These are phyloP conservation scores for Macrotis lagotis DNA, from an alignment of 2,113 vertebrate species.

Conservation along the genomic window DNA sequence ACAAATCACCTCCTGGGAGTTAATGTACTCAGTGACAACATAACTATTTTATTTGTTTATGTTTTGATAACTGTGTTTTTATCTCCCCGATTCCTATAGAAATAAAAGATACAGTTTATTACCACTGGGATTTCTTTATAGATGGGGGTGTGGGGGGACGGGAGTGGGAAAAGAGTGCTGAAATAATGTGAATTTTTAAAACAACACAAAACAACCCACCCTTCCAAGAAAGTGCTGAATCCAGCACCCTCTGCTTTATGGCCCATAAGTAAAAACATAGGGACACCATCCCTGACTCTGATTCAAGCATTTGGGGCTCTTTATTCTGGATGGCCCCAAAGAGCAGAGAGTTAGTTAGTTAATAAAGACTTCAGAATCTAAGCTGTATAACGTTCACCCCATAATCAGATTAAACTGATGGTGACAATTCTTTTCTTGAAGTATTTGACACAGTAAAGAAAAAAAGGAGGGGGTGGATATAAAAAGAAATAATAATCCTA, in stretches of 20 bases:
- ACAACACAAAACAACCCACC: slow-evolving; percentile 75
- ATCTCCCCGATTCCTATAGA: slow-evolving; percentile 79
- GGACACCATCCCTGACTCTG: slow-evolving; percentile 68
- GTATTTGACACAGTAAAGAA: slow-evolving; percentile 78
- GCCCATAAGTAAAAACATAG: slow-evolving; percentile 71
- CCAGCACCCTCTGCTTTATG: slow-evolving; percentile 68
- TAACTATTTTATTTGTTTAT: slow-evolving; percentile 78
- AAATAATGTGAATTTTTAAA: slow-evolving; percentile 71
- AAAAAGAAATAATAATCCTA: slow-evolving; percentile 86
- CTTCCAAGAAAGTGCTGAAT: slow-evolving; percentile 73
- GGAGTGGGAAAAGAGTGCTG: slow-evolving; percentile 49
- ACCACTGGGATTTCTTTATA: slow-evolving; percentile 74
- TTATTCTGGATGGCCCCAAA: slow-evolving; percentile 51
- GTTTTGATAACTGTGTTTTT: slow-evolving; percentile 81
- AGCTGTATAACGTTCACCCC: slow-evolving; percentile 81
- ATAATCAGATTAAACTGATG: slow-evolving; percentile 81
- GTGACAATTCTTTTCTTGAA: slow-evolving; percentile 76
- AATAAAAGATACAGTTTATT: slow-evolving; percentile 78
- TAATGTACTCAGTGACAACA: slow-evolving; percentile 56
- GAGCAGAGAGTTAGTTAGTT: slow-evolving; percentile 79
- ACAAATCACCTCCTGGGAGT: slow-evolving; percentile 68
- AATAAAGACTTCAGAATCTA: slow-evolving; percentile 81
- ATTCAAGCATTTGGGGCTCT: slow-evolving; percentile 67
- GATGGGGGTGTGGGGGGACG: slow-evolving; percentile 66
- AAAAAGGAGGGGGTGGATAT: slow-evolving; percentile 74